phyloP scores from a whole-genome alignment of 2,113 vertebrate genomes.

The Equus quagga region DNA sequence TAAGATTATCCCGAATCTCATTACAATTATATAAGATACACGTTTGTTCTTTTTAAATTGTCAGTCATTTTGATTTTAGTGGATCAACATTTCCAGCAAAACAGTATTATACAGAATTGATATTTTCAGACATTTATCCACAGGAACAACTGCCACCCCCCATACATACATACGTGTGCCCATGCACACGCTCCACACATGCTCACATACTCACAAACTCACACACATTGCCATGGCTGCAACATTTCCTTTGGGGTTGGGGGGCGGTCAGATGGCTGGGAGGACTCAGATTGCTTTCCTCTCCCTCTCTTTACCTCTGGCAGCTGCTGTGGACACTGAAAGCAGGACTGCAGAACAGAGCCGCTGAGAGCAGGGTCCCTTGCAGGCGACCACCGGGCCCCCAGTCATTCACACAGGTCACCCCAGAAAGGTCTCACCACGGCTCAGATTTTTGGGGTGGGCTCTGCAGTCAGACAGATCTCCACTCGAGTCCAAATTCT shows the following conservation, averaged over 20 bases:
- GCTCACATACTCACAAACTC: not conserved
- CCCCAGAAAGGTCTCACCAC: not conserved
- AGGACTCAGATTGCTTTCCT: not conserved
- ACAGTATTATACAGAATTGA: not conserved
- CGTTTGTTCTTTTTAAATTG: not conserved
- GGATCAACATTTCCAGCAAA: conserved; percentile 37
- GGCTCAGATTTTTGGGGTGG: not conserved
- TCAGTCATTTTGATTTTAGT: conserved; percentile 59
- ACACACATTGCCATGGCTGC: not conserved
- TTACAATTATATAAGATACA: not conserved
- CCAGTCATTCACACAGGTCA: not conserved
- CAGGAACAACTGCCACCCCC: not conserved
- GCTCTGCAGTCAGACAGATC: not conserved
- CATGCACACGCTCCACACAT: no score
- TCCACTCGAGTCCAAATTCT: not conserved
- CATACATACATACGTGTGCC: not conserved
- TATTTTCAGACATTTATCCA: not conserved
- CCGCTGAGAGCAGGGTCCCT: not conserved
- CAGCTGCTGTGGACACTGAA: not conserved
- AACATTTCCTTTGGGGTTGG: not conserved
- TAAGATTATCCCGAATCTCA: conserved; percentile 33
- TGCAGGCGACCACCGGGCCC: not conserved
- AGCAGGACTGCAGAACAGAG: not conserved
- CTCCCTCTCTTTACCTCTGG: not conserved
- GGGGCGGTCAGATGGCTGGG: not conserved